Evolutionary conservation across 2,888 invertebrate species (phyloP), one percentile per base, ranked within the genome.

Genomic region (Microctonus hyperodae): DNA sequence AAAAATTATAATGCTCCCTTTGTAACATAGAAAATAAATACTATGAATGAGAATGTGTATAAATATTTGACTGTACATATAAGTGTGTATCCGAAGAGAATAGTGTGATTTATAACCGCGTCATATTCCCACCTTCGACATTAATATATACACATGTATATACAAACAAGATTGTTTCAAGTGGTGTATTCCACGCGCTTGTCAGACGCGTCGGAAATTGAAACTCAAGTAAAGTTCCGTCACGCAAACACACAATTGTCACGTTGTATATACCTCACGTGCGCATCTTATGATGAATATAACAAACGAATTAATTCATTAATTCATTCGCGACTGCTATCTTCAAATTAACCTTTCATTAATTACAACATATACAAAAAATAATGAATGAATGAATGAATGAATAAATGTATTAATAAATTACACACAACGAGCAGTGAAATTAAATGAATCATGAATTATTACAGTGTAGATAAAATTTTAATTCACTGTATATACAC

Each of bases 181-280:
- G 35, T 22, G n/a, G 48, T 31, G 25, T 51, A 55, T 62, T 62
- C 51, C 35, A 62, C 53, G 40, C 7, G 35, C 62, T 37, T 25
- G 53, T 62, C 53, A 62, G 35, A 53, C 44, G 16, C 53, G 62
- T 62, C 62, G 62, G 62, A 55, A 62, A 25, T 35, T 33, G 33
- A 62, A 31, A 23, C 55, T 35, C 22, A 10, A 44, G 16, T 16
- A 10, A 51, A 35, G 51, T 62, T 53, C 20, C 28, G 13, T 31
- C 51, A 61, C 61, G 53, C 22, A 53, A 16, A n/a, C 48, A 40
- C n/a, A 25, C 53, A 53, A 28, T 28, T 25, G 51, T 22, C 25
- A 25, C 13, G n/a, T 44, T n/a, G 23, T 6, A 51, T 51, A 23
- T 25, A 51, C 11, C 25, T 13, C 25, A 13, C 11, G 4, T 23